Conservation (phyloP, 2,113 vertebrate species). For the Poicephalus gulielmi region DNA sequence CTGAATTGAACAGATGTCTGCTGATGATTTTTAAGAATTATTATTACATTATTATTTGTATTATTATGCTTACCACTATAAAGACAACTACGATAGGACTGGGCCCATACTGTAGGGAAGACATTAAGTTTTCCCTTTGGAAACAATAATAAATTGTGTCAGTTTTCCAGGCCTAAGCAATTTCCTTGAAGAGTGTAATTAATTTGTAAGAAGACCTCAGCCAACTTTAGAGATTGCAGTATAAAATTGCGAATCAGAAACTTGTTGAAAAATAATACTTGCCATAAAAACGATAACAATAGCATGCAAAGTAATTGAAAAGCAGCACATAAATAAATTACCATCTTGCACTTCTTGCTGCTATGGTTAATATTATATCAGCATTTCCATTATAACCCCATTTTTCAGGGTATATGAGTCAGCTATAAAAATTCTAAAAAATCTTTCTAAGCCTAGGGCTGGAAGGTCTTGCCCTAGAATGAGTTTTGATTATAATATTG, state of each 20-base stretch:
- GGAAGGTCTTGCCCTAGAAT: neutral
- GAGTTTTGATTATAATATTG: neutral
- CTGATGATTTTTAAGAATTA: neutral
- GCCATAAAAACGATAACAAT: slow-evolving; percentile 66
- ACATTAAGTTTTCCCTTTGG: slow-evolving; percentile 30
- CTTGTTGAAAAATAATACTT: slow-evolving; percentile 64
- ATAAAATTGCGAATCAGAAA: slow-evolving; percentile 58
- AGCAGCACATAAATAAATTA: slow-evolving; percentile 53
- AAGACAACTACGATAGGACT: neutral
- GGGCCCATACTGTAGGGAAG: neutral
- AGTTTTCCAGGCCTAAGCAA: slow-evolving; percentile 53
- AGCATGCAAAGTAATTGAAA: slow-evolving; percentile 64
- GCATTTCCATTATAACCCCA: slow-evolving; percentile 30
- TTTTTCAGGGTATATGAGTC: slow-evolving; percentile 49
- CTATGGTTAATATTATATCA: slow-evolving; percentile 62
- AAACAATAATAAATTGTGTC: slow-evolving; percentile 47
- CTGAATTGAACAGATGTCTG: neutral
- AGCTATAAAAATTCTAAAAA: neutral
- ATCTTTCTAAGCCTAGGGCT: neutral
- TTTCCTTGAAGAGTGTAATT: slow-evolving; percentile 59
- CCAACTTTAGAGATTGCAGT: slow-evolving; percentile 39
- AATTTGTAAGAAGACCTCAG: slow-evolving; percentile 60
- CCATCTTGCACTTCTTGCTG: neutral
- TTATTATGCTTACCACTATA: neutral
- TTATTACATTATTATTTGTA: slow-evolving; percentile 25